A percentile compares a stretch with the other conserved stretches of the same genome.
Conservation (phyloP, 1,140 invertebrate genomes). For the Cyclina sinensis region DNA sequence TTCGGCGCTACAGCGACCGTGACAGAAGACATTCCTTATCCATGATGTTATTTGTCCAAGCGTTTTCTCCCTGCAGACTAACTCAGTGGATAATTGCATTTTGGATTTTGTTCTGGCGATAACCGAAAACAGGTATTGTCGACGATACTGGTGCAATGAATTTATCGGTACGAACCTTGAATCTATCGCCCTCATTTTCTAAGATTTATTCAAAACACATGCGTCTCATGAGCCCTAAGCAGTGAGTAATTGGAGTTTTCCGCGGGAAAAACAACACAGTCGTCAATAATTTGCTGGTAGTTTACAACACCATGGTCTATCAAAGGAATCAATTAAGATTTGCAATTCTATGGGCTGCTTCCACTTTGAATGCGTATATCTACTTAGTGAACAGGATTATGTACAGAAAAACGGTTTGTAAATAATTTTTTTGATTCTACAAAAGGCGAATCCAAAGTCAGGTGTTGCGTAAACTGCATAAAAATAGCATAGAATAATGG, state of each 20-base stretch:
- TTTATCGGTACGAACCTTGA: not conserved
- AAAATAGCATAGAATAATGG: too few species aligned
- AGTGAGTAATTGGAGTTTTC: not conserved
- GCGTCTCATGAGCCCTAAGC: not conserved
- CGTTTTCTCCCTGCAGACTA: not conserved
- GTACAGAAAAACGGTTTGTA: too few species aligned
- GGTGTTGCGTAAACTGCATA: too few species aligned
- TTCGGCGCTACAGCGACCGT: not conserved
- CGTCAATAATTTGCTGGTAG: not conserved
- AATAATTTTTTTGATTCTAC: too few species aligned
- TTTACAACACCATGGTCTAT: too few species aligned
- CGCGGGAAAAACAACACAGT: slow-evolving; percentile 18
- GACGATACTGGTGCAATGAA: slow-evolving; percentile 31
- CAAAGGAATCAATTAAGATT: too few species aligned
- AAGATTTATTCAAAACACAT: slow-evolving; percentile 37
- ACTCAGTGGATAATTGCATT: slow-evolving; percentile 22
- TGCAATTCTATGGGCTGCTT: too few species aligned
- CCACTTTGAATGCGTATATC: too few species aligned
- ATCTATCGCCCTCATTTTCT: slow-evolving; percentile 23
- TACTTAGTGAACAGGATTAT: too few species aligned
- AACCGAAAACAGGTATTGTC: slow-evolving; percentile 37
- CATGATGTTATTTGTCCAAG: not conserved
- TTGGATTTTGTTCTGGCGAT: slow-evolving; percentile 35
- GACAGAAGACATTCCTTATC: slow-evolving; percentile 11
- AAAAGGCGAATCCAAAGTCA: too few species aligned